These are phyloP conservation scores for Hylyphantes graminicola DNA, from an alignment of 1,140 invertebrate species.

Conservation along the genomic window DNA sequence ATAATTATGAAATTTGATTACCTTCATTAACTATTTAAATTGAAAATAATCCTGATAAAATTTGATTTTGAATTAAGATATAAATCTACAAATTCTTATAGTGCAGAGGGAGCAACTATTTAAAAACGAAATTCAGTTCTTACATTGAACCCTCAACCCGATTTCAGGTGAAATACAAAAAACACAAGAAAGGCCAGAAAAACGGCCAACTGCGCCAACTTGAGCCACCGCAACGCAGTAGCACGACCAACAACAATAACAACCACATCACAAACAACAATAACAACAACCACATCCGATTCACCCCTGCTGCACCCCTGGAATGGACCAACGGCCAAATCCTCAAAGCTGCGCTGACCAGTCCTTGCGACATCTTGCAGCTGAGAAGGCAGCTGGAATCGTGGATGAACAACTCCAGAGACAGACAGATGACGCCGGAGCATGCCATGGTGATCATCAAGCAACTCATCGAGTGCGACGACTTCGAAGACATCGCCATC, in stretches of 20 bases:
- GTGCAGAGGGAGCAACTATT: no score
- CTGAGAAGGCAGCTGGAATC: constrained; percentile 83
- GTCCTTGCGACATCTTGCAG: constrained; percentile 88
- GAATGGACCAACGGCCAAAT: constrained; percentile 77
- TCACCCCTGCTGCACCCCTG: not conserved
- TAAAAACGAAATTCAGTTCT: no score
- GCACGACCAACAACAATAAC: constrained; percentile 13
- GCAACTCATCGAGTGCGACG: constrained; percentile 88
- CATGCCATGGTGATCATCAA: constrained; percentile 42
- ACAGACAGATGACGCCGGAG: constrained; percentile 72
- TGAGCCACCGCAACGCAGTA: not conserved
- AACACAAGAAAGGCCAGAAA: constrained; percentile 85
- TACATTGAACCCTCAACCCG: no score
- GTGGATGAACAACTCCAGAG: constrained; percentile 75
- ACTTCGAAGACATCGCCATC: constrained; percentile 95
- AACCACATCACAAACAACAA: not conserved
- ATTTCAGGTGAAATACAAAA: constrained; percentile 92
- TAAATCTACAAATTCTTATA: no score
- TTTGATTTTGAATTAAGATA: no score
- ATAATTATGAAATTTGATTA: no score
- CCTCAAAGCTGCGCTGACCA: constrained; percentile 91
- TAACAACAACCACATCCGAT: constrained; percentile 9
- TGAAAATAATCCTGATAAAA: no score
- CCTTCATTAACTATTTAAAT: no score
- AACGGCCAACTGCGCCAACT: constrained; percentile 66